A percentile compares a stretch with the other conserved stretches of the same genome.
These are phyloP conservation scores for Aldabrachelys gigantea DNA, from an alignment of 2,113 vertebrate genomes.

Conservation along the genomic window DNA sequence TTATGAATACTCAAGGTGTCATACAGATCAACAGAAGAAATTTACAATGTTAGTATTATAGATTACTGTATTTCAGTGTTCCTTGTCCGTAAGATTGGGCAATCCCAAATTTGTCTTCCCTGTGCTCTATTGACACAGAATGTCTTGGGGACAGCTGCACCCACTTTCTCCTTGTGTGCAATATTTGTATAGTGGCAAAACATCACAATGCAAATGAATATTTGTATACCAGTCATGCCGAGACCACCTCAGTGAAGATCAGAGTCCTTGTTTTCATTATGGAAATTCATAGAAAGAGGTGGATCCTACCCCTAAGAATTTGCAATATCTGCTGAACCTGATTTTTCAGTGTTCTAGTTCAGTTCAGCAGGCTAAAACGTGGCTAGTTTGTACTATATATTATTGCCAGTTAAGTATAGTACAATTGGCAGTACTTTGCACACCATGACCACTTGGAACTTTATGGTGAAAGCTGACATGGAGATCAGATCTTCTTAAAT, in stretches of 20 bases:
- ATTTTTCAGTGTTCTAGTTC: neutral
- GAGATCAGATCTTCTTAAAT: neutral
- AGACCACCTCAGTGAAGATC: neutral
- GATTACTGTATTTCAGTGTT: neutral
- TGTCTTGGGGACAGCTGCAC: neutral
- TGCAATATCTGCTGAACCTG: too few relatives aligned
- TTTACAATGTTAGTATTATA: neutral
- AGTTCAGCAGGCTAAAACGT: conserved; percentile 17
- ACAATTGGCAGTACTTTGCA: neutral
- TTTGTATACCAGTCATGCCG: neutral
- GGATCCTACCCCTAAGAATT: neutral
- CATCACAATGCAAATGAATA: neutral
- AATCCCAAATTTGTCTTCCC: neutral
- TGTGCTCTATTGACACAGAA: neutral
- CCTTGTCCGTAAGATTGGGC: neutral
- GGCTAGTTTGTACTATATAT: neutral
- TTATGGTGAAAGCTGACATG: neutral
- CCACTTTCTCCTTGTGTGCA: neutral
- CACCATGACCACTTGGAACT: neutral
- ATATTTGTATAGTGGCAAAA: neutral
- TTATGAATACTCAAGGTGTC: neutral
- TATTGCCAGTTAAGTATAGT: neutral
- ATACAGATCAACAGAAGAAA: neutral
- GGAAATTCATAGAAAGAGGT: accelerated
- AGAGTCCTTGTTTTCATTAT: neutral